Conservation (phyloP, 2,888 invertebrate genomes). For the Gandaritis pyraliata region DNA sequence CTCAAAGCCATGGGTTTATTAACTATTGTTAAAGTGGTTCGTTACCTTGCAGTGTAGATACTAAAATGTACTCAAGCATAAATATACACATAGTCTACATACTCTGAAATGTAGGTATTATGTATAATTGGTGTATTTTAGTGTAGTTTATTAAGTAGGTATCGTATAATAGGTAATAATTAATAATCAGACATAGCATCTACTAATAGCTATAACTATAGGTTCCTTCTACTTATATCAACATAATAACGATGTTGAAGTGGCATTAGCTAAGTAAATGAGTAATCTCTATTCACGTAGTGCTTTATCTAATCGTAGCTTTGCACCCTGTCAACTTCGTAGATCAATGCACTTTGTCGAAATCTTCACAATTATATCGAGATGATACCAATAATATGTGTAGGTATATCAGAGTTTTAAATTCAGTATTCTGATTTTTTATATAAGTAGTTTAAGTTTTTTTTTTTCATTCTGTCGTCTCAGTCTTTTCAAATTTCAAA, state of each 20-base stretch:
- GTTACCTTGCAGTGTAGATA: constrained; percentile 9
- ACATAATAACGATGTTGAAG: constrained; percentile 41
- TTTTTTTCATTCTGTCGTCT: no score
- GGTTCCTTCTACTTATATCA: constrained; percentile 37
- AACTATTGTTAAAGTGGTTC: constrained; percentile 9
- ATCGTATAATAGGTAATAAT: constrained; percentile 5
- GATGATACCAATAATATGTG: no score
- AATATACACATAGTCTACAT: constrained; percentile 6
- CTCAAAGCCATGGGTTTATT: constrained; percentile 9
- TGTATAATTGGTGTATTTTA: constrained; percentile 16
- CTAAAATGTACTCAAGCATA: constrained; percentile 11
- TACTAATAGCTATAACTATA: constrained; percentile 10
- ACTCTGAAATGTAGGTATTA: constrained; percentile 13
- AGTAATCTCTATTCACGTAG: constrained; percentile 61
- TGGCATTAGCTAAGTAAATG: constrained; percentile 34
- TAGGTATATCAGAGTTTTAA: no score
- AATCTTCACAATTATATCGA: constrained; percentile 10
- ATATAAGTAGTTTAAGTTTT: no score
- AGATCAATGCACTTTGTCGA: constrained; percentile 40
- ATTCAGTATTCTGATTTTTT: no score
- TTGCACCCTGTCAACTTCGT: constrained; percentile 58
- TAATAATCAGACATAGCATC: constrained; percentile 11
- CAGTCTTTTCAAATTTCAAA: no score
- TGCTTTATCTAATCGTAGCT: constrained; percentile 63
- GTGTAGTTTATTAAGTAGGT: constrained; percentile 12